Evolutionary conservation across 2,797 vertebrate species (phyloP).

Genomic region (Hephaestus fuliginosus): DNA sequence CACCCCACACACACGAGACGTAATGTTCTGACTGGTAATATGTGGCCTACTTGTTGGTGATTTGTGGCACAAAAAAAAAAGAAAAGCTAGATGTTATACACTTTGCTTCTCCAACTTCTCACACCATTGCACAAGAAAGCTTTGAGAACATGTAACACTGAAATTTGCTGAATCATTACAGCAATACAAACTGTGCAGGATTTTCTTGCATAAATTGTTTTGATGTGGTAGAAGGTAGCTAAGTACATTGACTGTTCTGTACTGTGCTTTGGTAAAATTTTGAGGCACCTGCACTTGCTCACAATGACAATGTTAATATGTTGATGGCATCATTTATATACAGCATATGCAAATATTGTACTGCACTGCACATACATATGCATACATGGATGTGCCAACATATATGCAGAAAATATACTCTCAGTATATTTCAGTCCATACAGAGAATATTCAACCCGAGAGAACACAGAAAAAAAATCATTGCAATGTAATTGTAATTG

Average conservation of each 20-base stretch:
- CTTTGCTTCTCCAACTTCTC: background rate
- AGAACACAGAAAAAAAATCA: no score
- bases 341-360: no score
- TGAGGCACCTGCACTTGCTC: background rate
- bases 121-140: background rate
- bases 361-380: no score
- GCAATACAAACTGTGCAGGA: background rate
- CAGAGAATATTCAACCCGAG: no score
- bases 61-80: conserved; percentile 54
- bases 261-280: background rate
- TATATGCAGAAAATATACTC: no score
- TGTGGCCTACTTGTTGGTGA: conserved; percentile 53
- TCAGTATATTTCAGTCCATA: no score
- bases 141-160: background rate
- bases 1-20: conserved; percentile 31
- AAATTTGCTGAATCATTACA: background rate
- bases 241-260: no score
- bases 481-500: no score
- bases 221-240: no score
- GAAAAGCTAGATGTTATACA: conserved; percentile 9
- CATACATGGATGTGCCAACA: no score
- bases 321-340: no score
- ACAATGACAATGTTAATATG: no score
- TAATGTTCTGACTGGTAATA: conserved; percentile 33
- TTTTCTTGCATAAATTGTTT: background rate